These are phyloP conservation scores for Xyliphius kryptos DNA, from an alignment of 2,113 vertebrate genomes.

Conservation along the genomic window DNA sequence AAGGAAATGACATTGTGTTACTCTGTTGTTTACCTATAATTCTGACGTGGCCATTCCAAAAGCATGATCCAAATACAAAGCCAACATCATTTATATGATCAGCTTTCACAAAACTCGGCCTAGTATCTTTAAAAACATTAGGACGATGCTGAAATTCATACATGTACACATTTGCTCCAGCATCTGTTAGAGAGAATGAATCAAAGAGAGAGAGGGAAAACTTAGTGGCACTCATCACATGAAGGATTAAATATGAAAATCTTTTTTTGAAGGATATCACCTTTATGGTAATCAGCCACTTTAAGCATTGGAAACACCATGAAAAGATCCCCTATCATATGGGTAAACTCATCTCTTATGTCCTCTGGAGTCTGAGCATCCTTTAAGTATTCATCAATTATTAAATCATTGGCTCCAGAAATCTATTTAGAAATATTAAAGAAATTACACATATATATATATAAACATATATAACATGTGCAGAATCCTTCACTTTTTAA, in stretches of 20 bases:
- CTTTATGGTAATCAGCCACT: constrained; percentile 63
- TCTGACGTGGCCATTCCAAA: constrained; percentile 59
- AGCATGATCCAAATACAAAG: constrained; percentile 78
- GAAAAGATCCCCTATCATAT: constrained; percentile 64
- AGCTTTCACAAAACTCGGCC: constrained; percentile 78
- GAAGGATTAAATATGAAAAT: too few species aligned
- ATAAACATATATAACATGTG: too few species aligned
- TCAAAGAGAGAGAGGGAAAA: background rate
- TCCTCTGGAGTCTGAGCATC: constrained; percentile 59
- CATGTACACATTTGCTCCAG: constrained; percentile 72
- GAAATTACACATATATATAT: too few species aligned
- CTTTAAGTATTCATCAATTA: constrained; percentile 64
- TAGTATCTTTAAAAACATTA: constrained; percentile 36
- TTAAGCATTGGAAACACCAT: constrained; percentile 66
- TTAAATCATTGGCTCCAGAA: constrained; percentile 41
- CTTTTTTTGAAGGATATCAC: too few species aligned
- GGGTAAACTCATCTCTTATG: constrained; percentile 61
- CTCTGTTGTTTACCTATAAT: constrained; percentile 52
- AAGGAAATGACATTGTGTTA: too few species aligned
- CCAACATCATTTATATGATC: constrained; percentile 76
- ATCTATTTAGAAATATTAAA: too few species aligned
- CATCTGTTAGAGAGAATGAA: constrained; percentile 56
- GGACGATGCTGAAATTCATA: constrained; percentile 80
- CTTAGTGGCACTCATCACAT: too few species aligned
- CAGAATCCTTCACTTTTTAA: too few species aligned